Conservation (phyloP, 1,140 invertebrate species). For the Teleopsis dalmanni region DNA sequence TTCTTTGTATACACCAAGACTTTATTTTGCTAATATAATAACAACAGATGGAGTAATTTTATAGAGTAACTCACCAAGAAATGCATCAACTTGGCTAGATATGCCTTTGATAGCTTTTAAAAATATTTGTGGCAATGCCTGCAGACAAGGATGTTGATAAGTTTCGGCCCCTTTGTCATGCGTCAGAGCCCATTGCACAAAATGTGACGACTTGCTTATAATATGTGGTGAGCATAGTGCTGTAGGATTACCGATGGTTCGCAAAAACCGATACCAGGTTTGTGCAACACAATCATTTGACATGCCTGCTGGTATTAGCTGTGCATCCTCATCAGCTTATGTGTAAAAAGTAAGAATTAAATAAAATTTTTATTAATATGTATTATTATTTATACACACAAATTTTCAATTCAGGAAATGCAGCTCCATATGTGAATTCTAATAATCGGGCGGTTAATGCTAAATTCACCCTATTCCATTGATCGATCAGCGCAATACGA, state of each 20-base stretch:
- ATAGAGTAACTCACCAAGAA: slow-evolving; percentile 73
- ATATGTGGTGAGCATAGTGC: slow-evolving; percentile 81
- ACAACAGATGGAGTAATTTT: no score
- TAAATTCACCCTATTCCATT: slow-evolving; percentile 92
- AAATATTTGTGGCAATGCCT: slow-evolving; percentile 81
- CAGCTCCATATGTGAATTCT: slow-evolving; percentile 80
- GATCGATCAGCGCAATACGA: slow-evolving; percentile 81
- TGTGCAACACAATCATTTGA: slow-evolving; percentile 82
- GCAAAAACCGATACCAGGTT: slow-evolving; percentile 89
- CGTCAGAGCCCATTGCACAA: slow-evolving; percentile 66
- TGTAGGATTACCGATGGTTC: slow-evolving; percentile 89
- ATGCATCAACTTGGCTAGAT: slow-evolving; percentile 88
- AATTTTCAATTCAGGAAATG: slow-evolving; percentile 78
- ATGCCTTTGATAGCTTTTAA: slow-evolving; percentile 89
- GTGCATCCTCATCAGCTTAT: slow-evolving; percentile 75
- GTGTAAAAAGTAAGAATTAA: slow-evolving; percentile 11
- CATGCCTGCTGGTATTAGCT: slow-evolving; percentile 75
- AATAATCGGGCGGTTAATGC: slow-evolving; percentile 78
- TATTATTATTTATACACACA: slow-evolving; percentile 49
- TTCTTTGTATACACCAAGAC: no score
- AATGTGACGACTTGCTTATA: slow-evolving; percentile 78
- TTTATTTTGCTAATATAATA: no score
- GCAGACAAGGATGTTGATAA: slow-evolving; percentile 85
- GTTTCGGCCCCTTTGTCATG: slow-evolving; percentile 72
- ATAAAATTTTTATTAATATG: slow-evolving; percentile 6